phyloP scores from a whole-genome alignment of 2,113 vertebrate species.

The Leuciscus idus region DNA sequence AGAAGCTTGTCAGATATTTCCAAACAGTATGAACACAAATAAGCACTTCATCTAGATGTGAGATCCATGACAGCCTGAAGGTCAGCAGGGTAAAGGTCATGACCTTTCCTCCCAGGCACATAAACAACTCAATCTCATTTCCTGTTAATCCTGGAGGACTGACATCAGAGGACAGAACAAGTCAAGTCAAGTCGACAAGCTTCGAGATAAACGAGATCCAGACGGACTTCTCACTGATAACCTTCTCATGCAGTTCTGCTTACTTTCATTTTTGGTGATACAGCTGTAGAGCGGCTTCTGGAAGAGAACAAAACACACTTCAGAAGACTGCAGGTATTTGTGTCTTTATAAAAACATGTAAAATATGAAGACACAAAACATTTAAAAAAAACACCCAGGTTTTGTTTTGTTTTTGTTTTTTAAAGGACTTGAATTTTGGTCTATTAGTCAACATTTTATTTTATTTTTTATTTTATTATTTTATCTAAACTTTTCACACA shows the following conservation, averaged over 20 bases:
- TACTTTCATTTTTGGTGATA: constrained; percentile 99
- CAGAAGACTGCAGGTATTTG: neutral
- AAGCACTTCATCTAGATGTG: constrained; percentile 46
- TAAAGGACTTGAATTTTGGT: too few species aligned
- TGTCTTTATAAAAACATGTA: neutral
- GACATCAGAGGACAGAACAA: neutral
- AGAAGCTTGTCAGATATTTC: neutral
- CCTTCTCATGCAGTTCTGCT: constrained; percentile 66
- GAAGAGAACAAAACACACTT: constrained; percentile 62
- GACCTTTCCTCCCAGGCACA: constrained; percentile 52
- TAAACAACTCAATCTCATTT: constrained; percentile 49
- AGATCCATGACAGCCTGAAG: constrained; percentile 39
- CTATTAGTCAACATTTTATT: too few species aligned
- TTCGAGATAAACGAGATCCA: neutral
- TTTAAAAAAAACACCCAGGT: neutral
- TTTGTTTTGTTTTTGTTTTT: too few species aligned
- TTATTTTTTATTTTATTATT: too few species aligned
- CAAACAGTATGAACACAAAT: constrained; percentile 50
- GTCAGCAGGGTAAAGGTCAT: constrained; percentile 41
- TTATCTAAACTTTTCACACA: too few species aligned
- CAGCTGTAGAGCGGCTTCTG: constrained; percentile 98
- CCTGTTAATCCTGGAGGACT: neutral
- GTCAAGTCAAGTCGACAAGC: too few species aligned
- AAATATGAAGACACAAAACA: neutral
- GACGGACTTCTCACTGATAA: neutral